A percentile compares a stretch with the other conserved stretches of the same genome.
These are phyloP conservation scores for Periophthalmus modestus DNA, from an alignment of 2,113 vertebrate genomes.

Conservation along the genomic window DNA sequence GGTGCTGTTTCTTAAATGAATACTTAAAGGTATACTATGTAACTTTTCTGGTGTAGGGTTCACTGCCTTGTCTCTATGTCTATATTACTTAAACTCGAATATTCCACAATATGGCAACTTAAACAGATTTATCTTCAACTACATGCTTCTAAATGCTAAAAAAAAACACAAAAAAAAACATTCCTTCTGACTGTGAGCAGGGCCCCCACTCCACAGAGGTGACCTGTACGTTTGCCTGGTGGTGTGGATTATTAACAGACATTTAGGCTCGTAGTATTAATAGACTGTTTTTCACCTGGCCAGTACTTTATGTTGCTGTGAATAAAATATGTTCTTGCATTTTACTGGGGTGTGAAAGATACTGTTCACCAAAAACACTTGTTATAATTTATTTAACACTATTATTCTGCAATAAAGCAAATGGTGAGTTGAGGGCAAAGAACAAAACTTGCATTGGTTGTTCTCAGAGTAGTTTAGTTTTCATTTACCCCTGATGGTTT, in stretches of 20 bases:
- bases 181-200: too few species aligned
- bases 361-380: background rate
- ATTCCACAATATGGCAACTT: too few species aligned
- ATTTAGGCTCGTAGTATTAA: background rate
- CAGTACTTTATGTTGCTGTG: background rate
- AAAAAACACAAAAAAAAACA: too few species aligned
- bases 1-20: background rate
- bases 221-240: too few species aligned
- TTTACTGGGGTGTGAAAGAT: background rate
- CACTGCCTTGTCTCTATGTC: too few species aligned
- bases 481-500: background rate
- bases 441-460: background rate
- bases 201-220: too few species aligned
- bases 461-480: background rate
- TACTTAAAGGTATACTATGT: background rate
- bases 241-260: too few species aligned
- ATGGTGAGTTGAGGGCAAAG: background rate
- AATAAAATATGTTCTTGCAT: background rate
- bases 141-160: too few species aligned
- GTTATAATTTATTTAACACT: background rate
- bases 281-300: background rate
- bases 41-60: too few species aligned
- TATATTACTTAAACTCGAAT: too few species aligned
- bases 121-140: too few species aligned
- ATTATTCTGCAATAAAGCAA: background rate